Base-by-base conservation (phyloP, 2,888 invertebrate genomes). In the Cosmia trapezina region DNA sequence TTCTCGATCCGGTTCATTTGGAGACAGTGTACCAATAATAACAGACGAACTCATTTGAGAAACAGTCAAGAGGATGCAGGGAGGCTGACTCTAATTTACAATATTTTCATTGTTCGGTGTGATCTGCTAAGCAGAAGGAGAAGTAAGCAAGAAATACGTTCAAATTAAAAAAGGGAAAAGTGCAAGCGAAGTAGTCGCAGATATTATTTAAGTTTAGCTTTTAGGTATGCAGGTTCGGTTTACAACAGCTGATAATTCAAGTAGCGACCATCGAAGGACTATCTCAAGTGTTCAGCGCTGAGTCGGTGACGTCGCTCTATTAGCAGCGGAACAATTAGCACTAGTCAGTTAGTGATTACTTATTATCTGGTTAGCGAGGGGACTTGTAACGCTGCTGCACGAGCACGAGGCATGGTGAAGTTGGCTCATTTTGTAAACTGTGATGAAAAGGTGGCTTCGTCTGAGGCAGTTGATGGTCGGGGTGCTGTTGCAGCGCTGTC, bases 271-370 rank as follows among this genome's bases (percentile, higher is more conserved):
- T 49, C 61, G 70, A 47, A 77, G 37, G 54, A 62, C 70, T 69
- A 71, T 64, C 49, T 76, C 33, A 45, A 77, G 78, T 70, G 28
- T 53, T 73, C 11, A 76, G 53, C 45, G 37, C 54, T 59, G 47
- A 51, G 17, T 33, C n/a, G 47, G 33, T 73, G 65, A 53, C 57
- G 62, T 37, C 56, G 28, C 62, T 22, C 45, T 33, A 14, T 45
- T 41, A 41, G 19, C 28, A 14, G 45, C 56, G 51, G 22, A 79
- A 73, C 53, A 63, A 43, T 33, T 73, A n/a, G 6, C 53, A 54
- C 33, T 66, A n/a, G 41, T 11, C 2, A 47, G 53, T 62, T 54
- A 33, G 43, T 45, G 56, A 54, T 65, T 43, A 66, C 43, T 37
- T 71, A 28, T 54, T 60, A 70, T 43, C 47, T 60, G 37, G 53